Percentiles rank a stretch among this genome's conserved stretches.
Conservation (phyloP, 2,888 invertebrate species). For the Xestoiulus laeticollis region DNA sequence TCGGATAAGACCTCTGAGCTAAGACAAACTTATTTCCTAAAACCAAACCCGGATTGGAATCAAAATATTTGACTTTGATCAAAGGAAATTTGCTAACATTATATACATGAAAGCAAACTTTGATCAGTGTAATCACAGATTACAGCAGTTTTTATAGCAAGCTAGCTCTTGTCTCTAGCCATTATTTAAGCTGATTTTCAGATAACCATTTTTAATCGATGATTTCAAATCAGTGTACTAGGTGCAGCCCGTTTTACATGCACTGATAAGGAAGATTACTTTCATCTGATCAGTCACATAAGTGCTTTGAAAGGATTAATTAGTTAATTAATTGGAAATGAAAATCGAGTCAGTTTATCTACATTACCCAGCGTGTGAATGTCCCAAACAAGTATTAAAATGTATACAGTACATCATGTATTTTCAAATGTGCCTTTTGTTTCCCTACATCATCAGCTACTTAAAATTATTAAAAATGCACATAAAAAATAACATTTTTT, state of each 20-base stretch:
- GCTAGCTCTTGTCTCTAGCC: too few relatives aligned
- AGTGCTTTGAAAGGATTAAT: neutral
- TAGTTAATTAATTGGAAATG: neutral
- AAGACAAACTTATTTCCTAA: too few relatives aligned
- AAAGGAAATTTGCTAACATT: too few relatives aligned
- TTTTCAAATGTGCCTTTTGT: neutral
- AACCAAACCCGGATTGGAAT: too few relatives aligned
- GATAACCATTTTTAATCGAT: neutral
- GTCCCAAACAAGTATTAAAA: neutral
- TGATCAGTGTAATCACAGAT: too few relatives aligned
- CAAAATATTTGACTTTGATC: too few relatives aligned
- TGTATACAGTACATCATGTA: neutral
- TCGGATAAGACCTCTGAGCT: too few relatives aligned
- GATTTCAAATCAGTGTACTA: neutral
- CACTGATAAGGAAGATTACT: neutral
- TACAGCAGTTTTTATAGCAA: neutral
- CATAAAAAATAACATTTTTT: neutral
- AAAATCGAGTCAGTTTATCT: neutral
- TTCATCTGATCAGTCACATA: neutral
- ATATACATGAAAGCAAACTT: too few relatives aligned
- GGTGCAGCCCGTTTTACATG: neutral
- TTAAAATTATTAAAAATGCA: neutral
- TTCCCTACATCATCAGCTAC: neutral
- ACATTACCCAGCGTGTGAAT: neutral
- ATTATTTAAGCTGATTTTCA: too few relatives aligned